These are phyloP conservation scores for Stichodactyla mertensii DNA, from an alignment of 64 coral and sea anemone genomes.

Conservation along the genomic window DNA sequence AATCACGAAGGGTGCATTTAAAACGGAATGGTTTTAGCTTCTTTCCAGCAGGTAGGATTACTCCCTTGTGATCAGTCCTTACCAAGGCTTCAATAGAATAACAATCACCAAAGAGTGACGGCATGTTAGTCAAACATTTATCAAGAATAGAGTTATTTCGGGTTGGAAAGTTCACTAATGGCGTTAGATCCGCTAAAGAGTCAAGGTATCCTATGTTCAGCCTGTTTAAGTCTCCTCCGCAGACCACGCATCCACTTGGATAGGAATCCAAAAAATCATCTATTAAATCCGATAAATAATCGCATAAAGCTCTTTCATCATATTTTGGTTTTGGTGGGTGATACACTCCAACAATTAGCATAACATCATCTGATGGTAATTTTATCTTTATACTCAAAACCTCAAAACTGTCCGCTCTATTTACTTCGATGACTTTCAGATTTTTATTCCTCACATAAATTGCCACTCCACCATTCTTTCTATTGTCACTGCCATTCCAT, in stretches of 20 bases:
- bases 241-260: constrained; percentile 37
- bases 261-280: constrained; percentile 13
- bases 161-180: constrained; percentile 22
- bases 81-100: constrained; percentile 16
- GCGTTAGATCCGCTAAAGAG: neutral
- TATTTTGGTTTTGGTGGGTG: constrained; percentile 49
- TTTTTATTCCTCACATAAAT: constrained; percentile 42
- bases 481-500: constrained; percentile 15
- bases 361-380: constrained; percentile 28
- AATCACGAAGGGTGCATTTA: constrained; percentile 1
- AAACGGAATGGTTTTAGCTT: neutral
- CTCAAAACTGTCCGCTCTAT: constrained; percentile 18
- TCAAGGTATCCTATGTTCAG: constrained; percentile 3
- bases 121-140: constrained; percentile 37
- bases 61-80: constrained; percentile 38
- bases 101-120: constrained; percentile 15
- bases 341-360: constrained; percentile 41
- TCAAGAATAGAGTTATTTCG: constrained; percentile 17
- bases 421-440: constrained; percentile 29
- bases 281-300: neutral
- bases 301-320: neutral
- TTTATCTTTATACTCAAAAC: constrained; percentile 16
- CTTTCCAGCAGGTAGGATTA: constrained; percentile 15
- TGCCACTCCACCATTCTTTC: constrained; percentile 29
- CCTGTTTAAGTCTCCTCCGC: constrained; percentile 53